phyloP scores from a whole-genome alignment of 2,888 invertebrate species.

The Bimastos eiseni region DNA sequence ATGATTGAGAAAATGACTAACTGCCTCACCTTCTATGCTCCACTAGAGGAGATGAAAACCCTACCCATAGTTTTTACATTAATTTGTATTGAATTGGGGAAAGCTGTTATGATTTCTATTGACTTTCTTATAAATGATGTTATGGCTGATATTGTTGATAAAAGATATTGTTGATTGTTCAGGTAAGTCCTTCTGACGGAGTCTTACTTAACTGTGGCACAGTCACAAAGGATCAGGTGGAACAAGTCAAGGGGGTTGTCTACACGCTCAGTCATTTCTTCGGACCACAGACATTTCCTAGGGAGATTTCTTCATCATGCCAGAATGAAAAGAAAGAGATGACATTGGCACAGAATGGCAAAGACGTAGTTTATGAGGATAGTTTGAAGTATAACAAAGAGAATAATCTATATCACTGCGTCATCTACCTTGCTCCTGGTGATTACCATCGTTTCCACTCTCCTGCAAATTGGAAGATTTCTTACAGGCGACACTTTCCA shows the following conservation, averaged over 20 bases:
- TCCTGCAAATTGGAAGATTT: conserved; percentile 82
- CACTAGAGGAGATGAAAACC: not conserved
- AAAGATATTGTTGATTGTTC: no score
- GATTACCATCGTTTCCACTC: conserved; percentile 98
- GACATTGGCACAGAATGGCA: not conserved
- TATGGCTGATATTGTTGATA: not conserved
- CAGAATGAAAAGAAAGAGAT: not conserved
- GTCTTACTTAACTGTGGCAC: conserved; percentile 84
- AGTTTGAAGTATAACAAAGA: not conserved
- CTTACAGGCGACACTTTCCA: conserved; percentile 85
- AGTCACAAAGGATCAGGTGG: conserved; percentile 80
- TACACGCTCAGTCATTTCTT: conserved; percentile 88
- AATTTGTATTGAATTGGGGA: not conserved
- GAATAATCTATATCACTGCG: conserved; percentile 81
- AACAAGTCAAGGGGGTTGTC: conserved; percentile 93
- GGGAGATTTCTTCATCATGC: not conserved
- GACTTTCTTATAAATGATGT: not conserved
- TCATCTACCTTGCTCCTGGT: conserved; percentile 95
- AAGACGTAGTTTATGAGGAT: not conserved
- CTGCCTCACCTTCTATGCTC: not conserved
- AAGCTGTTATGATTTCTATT: not conserved
- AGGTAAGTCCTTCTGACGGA: conserved; percentile 82
- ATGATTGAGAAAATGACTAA: no score
- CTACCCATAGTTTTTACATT: not conserved
- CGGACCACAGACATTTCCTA: not conserved